Percentiles rank a stretch among this genome's conserved stretches.
These are phyloP conservation scores for Thalpophila matura DNA, from an alignment of 2,888 invertebrate species.

Conservation along the genomic window DNA sequence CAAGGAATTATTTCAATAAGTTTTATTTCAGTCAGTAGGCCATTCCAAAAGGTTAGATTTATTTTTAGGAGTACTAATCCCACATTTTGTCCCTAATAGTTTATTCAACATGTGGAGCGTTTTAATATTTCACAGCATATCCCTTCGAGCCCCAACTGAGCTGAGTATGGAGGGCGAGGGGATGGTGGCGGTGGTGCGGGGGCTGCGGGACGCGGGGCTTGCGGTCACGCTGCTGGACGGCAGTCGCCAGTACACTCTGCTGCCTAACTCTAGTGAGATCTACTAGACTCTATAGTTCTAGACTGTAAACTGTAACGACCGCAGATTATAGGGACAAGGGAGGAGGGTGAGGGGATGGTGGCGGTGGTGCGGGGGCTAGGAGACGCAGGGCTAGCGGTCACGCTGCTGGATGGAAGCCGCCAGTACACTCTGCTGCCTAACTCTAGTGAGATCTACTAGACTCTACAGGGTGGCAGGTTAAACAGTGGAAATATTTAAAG, in stretches of 20 bases:
- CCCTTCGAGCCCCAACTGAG: slow-evolving; percentile 63
- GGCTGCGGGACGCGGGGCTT: slow-evolving; percentile 71
- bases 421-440: slow-evolving; percentile 78
- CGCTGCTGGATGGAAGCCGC: slow-evolving; percentile 75
- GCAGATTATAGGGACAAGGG: too few species aligned
- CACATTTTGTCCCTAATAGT: too few species aligned
- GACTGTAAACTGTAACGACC: too few species aligned
- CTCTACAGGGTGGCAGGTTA: too few species aligned
- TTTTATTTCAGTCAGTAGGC: too few species aligned
- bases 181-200: slow-evolving; percentile 81
- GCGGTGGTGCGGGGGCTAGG: slow-evolving; percentile 77
- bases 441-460: slow-evolving; percentile 63
- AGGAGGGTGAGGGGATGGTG: slow-evolving; percentile 78
- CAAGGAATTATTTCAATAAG: too few species aligned
- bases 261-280: slow-evolving; percentile 71
- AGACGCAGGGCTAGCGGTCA: slow-evolving; percentile 76
- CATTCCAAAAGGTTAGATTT: too few species aligned
- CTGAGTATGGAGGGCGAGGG: slow-evolving; percentile 71
- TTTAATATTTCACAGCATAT: slow-evolving; percentile 70
- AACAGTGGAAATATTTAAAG: too few species aligned
- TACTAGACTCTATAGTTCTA: too few species aligned
- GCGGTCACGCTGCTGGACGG: slow-evolving; percentile 80
- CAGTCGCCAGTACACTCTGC: slow-evolving; percentile 73
- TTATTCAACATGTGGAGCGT: background rate
- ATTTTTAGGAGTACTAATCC: too few species aligned